These are phyloP conservation scores for Onychostruthus taczanowskii DNA, from an alignment of 2,113 vertebrate species.

Conservation along the genomic window DNA sequence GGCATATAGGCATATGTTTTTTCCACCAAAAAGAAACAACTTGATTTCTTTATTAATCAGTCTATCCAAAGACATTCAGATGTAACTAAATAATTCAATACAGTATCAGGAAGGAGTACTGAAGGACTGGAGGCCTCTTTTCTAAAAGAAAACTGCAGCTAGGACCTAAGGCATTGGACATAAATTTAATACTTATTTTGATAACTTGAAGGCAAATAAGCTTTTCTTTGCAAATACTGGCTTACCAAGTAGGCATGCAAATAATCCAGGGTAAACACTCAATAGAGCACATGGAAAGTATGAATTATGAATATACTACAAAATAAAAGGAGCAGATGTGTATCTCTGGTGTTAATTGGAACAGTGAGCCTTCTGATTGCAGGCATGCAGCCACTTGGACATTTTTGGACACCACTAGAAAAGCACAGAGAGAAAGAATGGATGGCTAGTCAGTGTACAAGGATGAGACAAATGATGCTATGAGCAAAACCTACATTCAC, in stretches of 20 bases:
- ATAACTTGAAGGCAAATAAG: neutral
- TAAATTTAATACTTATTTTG: neutral
- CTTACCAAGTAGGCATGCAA: neutral
- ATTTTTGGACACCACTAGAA: neutral
- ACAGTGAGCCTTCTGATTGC: neutral
- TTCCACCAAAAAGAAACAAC: neutral
- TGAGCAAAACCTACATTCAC: neutral
- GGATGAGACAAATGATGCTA: neutral
- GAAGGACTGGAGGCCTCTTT: neutral
- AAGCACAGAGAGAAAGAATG: neutral
- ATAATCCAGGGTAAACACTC: neutral
- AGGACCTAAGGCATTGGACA: neutral
- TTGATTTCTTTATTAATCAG: neutral
- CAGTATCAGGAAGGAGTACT: neutral
- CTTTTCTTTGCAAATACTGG: slow-evolving; percentile 14
- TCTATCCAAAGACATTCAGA: neutral
- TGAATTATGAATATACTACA: neutral
- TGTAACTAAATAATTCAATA: neutral
- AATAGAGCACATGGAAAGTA: neutral
- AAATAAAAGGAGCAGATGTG: neutral
- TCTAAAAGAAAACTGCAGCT: neutral
- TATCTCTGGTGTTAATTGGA: neutral
- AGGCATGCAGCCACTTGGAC: neutral
- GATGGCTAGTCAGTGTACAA: neutral
- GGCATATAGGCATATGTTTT: neutral